These are phyloP conservation scores for Melanostigma gelatinosum DNA, from an alignment of 2,113 vertebrate species.

Conservation along the genomic window DNA sequence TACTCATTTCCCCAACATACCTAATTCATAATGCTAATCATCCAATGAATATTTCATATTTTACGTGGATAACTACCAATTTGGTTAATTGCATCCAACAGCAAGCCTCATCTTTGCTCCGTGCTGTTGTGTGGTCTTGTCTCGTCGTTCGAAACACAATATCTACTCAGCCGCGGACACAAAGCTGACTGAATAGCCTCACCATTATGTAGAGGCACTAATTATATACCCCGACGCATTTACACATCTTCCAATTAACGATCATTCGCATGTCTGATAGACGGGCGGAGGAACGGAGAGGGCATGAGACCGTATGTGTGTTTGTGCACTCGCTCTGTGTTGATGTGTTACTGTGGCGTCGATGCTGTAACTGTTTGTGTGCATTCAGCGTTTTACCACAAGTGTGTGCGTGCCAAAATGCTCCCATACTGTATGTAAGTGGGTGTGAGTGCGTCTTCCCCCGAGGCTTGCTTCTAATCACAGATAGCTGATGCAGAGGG, in stretches of 20 bases:
- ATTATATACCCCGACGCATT: conserved; percentile 75
- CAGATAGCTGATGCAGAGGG: conserved; percentile 71
- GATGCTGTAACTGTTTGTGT: neutral
- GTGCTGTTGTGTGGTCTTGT: conserved; percentile 48
- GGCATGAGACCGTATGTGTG: conserved; percentile 1
- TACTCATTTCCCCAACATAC: conserved; percentile 12
- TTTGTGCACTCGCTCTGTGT: neutral
- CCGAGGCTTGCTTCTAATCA: conserved; percentile 73
- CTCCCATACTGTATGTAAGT: conserved; percentile 20
- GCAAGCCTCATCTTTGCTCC: conserved; percentile 15
- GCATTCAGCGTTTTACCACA: neutral
- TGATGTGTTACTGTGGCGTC: neutral
- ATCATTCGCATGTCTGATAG: conserved; percentile 41
- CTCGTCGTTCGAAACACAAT: conserved; percentile 43
- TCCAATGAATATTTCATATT: conserved; percentile 44
- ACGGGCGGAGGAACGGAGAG: conserved; percentile 15
- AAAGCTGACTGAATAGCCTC: conserved; percentile 49
- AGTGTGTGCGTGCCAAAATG: conserved; percentile 14
- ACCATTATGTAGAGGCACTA: conserved; percentile 60
- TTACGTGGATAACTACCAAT: conserved; percentile 49
- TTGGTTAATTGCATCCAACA: conserved; percentile 51
- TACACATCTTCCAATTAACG: conserved; percentile 65
- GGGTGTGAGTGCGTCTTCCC: conserved; percentile 29
- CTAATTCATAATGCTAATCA: conserved; percentile 19
- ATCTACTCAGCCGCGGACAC: conserved; percentile 48